Conservation (phyloP, 2,113 vertebrate species). For the Anoplopoma fimbria region DNA sequence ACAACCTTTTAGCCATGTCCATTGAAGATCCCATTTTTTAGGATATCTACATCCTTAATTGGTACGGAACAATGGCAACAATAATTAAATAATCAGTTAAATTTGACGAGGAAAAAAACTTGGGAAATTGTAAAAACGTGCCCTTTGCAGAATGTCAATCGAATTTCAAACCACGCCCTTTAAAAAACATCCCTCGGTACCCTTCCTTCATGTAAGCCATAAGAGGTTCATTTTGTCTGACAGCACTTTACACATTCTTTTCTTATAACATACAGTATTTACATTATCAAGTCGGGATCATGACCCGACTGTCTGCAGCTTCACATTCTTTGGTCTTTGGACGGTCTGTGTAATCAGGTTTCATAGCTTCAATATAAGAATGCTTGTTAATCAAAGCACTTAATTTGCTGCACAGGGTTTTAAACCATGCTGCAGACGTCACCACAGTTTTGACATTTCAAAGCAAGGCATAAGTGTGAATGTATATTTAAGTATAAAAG, state of each 20-base stretch:
- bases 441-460: conserved; percentile 15
- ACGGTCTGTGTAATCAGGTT: background rate
- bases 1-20: background rate
- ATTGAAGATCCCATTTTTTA: background rate
- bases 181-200: conserved; percentile 12
- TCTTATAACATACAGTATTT: conserved; percentile 38
- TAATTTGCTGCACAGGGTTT: background rate
- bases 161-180: conserved; percentile 4
- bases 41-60: background rate
- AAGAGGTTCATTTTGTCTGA: conserved; percentile 63
- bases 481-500: conserved; percentile 32
- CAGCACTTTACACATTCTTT: conserved; percentile 33
- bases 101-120: background rate
- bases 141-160: conserved; percentile 7
- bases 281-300: conserved; percentile 26
- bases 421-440: conserved; percentile 12
- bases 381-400: conserved; percentile 19
- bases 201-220: conserved; percentile 54
- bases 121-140: background rate
- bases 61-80: background rate
- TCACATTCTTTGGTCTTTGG: conserved; percentile 30
- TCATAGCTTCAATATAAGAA: conserved; percentile 1
- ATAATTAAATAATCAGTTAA: background rate
- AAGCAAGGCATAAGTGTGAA: conserved; percentile 14
- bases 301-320: conserved; percentile 14